Evolutionary conservation across 2,113 vertebrate genomes (phyloP), one percentile per base, ranked within the genome.

Genomic region (Odontophorus gujanensis): DNA sequence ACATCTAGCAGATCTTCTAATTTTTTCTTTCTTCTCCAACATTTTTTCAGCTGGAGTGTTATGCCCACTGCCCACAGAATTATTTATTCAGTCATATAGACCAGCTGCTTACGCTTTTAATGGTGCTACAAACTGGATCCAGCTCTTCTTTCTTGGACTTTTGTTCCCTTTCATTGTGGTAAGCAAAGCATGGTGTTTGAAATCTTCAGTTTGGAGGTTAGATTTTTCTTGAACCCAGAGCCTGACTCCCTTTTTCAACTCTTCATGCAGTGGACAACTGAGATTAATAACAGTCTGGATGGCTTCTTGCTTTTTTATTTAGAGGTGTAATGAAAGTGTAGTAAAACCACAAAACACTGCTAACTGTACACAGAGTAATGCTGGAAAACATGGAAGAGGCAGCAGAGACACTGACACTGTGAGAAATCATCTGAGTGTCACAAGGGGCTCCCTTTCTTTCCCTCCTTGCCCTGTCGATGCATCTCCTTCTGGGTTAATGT

Each of bases 101-200:
- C 93, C 98, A 43, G 96, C 98, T 16, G 98, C 95, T 20, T 98
- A 96, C 89, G 97, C 96, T 65, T 71, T 98, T 13, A 90, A 93
- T 78, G 97, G 95, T 77, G 78, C n/a, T 38, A 18, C 97, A 53
- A 98, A 96, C 96, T 99, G 98, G 98, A 38, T 48, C 3, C 78
- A 97, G 17, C 96, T 99, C 67, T 98, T 99, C 83, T 7, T 97
- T 12, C 73, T 99, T 38, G 98, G 98, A 43, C 95, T 98, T 97
- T 3, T 98, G 24, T 98, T 99, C 89, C 98, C 98, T 28, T 92
- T 98, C 47, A 83, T 98, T 53, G 97, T 98, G 97, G 98, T 98
- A 90, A 98, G 98, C 45, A 67, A 51, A 73, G 61, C 1, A 75
- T 47, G 6, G 8, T 68, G 22, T 59, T 59, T 45, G 43, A 40